Percentiles rank a stretch among this genome's conserved stretches.
phyloP scores from a whole-genome alignment of 2,113 vertebrate species.

The Hemicordylus capensis region DNA sequence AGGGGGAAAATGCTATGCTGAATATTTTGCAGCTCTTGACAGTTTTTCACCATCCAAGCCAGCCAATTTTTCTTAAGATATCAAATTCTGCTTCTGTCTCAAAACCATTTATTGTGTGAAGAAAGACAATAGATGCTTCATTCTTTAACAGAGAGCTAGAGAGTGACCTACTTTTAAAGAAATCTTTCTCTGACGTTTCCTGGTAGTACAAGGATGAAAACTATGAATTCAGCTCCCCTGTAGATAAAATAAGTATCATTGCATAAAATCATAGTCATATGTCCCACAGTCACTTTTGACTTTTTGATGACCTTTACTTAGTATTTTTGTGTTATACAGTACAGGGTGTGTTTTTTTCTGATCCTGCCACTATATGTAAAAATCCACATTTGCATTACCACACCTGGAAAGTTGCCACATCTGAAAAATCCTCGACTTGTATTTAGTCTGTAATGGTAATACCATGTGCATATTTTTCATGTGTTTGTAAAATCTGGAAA shows the following conservation, averaged over 20 bases:
- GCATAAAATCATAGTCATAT: background rate
- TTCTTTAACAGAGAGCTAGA: constrained; percentile 1
- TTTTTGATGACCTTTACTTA: background rate
- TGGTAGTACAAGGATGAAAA: constrained; percentile 2
- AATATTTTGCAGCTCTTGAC: background rate
- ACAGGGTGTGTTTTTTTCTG: background rate
- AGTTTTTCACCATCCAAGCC: background rate
- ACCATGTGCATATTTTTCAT: background rate
- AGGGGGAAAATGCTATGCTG: background rate
- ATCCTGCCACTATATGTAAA: background rate
- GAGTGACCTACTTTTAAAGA: constrained; percentile 16
- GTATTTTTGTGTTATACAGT: background rate
- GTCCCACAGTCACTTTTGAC: background rate
- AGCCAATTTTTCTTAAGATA: constrained; percentile 1
- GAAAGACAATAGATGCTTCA: constrained; percentile 14
- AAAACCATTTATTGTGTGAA: background rate
- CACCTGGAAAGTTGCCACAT: background rate
- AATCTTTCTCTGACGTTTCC: background rate
- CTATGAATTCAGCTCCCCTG: background rate
- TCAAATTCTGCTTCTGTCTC: constrained; percentile 5
- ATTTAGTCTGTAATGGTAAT: background rate
- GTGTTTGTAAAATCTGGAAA: background rate
- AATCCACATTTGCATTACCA: background rate
- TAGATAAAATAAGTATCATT: background rate
- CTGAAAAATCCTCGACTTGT: background rate